Conservation (phyloP, 2,113 vertebrate species). For the Serranochromis macrocephalus region DNA sequence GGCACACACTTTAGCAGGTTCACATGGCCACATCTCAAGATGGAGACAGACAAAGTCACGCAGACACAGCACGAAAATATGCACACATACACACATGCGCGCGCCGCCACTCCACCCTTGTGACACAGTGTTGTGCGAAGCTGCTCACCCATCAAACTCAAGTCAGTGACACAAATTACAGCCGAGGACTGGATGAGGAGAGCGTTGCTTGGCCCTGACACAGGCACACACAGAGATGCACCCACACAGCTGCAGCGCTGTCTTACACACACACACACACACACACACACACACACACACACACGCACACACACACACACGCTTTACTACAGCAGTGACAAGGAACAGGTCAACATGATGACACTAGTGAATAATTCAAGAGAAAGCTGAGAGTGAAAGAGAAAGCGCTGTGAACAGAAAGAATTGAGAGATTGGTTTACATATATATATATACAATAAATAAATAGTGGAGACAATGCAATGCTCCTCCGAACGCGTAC, state of each 20-base stretch:
- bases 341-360: conserved; percentile 74
- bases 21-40: conserved; percentile 36
- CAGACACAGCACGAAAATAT: neutral
- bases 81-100: neutral
- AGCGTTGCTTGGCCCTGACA: conserved; percentile 56
- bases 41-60: conserved; percentile 53
- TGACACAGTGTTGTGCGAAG: conserved; percentile 59
- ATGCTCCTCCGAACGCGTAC: neutral
- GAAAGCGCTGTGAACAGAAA: conserved; percentile 23
- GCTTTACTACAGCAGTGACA: conserved; percentile 63
- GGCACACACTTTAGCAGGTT: neutral
- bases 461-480: conserved; percentile 23
- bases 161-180: conserved; percentile 77
- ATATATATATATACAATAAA: conserved; percentile 36
- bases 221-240: conserved; percentile 6
- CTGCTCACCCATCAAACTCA: conserved; percentile 74
- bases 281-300: neutral
- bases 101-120: conserved; percentile 32
- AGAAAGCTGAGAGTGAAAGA: conserved; percentile 52
- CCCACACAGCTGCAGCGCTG: neutral
- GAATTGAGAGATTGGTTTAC: conserved; percentile 42
- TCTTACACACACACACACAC: neutral
- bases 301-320: conserved; percentile 11
- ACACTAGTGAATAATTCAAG: conserved; percentile 76
- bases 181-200: conserved; percentile 65